phyloP scores from a whole-genome alignment of 1,140 invertebrate species.

The Drosophila leontia region DNA sequence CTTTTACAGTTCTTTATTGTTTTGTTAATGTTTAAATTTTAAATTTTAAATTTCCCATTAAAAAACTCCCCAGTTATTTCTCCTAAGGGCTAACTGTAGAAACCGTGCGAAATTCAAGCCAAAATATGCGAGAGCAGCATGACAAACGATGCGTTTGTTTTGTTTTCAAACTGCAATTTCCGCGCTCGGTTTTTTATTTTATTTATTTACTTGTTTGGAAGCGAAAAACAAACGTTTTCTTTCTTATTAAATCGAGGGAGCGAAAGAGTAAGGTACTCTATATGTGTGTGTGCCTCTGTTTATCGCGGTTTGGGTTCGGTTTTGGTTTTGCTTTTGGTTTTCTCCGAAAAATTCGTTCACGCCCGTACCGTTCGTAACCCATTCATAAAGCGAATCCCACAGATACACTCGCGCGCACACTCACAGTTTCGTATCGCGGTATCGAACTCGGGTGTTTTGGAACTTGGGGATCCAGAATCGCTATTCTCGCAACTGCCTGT shows the following conservation, averaged over 20 bases:
- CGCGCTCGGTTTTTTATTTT: conserved; percentile 57
- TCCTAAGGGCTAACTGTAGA: background rate
- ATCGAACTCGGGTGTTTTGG: conserved; percentile 10
- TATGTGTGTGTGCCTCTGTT: conserved; percentile 49
- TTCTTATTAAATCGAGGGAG: conserved; percentile 61
- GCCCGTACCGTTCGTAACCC: conserved; percentile 57
- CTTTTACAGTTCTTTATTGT: background rate
- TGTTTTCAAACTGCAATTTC: conserved; percentile 73
- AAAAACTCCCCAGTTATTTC: background rate
- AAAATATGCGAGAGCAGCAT: conserved; percentile 34
- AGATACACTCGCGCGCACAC: conserved; percentile 39
- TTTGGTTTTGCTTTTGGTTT: conserved; percentile 36
- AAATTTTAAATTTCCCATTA: background rate
- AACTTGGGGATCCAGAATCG: conserved; percentile 7
- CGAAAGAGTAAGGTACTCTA: conserved; percentile 12
- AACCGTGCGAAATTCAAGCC: conserved; percentile 60
- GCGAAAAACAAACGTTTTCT: conserved; percentile 77
- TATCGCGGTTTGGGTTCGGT: conserved; percentile 39
- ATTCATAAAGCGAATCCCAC: conserved; percentile 71
- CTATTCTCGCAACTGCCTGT: conserved; percentile 9
- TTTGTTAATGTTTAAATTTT: background rate
- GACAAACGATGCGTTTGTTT: conserved; percentile 78
- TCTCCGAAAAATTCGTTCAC: conserved; percentile 70
- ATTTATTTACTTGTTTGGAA: conserved; percentile 37
- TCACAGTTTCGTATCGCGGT: conserved; percentile 40